A percentile compares a stretch with the other conserved stretches of the same genome.
phyloP scores from a whole-genome alignment of 1,140 invertebrate genomes.

The Hylaeus volcanicus region DNA sequence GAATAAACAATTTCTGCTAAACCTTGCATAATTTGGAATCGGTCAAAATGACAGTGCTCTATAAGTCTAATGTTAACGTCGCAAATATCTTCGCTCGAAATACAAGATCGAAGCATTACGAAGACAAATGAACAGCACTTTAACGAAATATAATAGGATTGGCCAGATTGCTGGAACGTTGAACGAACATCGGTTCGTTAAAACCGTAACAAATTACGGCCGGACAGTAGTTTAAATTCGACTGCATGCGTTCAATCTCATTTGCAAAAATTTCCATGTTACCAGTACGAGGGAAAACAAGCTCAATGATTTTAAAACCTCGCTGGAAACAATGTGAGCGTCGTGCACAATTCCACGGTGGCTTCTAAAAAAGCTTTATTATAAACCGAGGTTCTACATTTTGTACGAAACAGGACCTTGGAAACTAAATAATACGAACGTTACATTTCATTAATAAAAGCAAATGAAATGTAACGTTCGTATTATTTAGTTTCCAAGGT shows the following conservation, averaged over 20 bases:
- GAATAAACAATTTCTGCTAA: no score
- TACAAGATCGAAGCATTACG: not conserved
- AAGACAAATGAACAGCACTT: slow-evolving; percentile 22
- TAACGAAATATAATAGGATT: slow-evolving; percentile 26
- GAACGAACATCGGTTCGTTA: slow-evolving; percentile 32
- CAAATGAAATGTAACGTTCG: no score
- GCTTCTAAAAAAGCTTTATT: no score
- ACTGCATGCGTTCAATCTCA: slow-evolving; percentile 21
- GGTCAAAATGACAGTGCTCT: no score
- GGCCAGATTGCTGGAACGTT: slow-evolving; percentile 16
- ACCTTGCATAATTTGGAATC: no score
- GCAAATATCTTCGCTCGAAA: not conserved
- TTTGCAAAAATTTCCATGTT: slow-evolving; percentile 47
- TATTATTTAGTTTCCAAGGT: no score
- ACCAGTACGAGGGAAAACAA: not conserved
- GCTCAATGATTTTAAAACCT: slow-evolving; percentile 33
- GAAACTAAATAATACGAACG: no score
- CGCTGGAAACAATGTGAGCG: not conserved
- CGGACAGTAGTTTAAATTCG: slow-evolving; percentile 38
- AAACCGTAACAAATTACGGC: slow-evolving; percentile 30
- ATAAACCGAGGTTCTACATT: no score
- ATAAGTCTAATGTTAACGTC: not conserved
- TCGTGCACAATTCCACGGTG: no score
- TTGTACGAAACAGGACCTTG: no score
- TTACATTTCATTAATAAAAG: no score